Conservation (phyloP, 2,888 invertebrate genomes). For the Nephrotoma appendiculata region DNA sequence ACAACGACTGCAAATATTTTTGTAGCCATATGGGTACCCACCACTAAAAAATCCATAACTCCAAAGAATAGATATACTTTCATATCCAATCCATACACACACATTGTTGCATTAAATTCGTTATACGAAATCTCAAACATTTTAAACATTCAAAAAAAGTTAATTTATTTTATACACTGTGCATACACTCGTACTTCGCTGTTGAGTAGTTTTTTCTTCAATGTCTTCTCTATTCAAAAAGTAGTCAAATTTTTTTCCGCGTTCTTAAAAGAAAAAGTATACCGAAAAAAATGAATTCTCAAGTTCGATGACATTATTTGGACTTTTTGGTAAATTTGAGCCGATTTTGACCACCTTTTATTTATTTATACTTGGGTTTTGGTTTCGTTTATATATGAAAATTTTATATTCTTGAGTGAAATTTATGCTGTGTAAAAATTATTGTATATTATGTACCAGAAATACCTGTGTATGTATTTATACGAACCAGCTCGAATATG, state of each 20-base stretch:
- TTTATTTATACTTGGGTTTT: neutral
- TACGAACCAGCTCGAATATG: neutral
- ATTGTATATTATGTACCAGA: neutral
- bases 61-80: no score
- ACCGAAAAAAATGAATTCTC: neutral
- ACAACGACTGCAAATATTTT: no score
- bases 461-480: neutral
- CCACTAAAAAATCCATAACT: no score
- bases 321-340: neutral
- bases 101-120: neutral
- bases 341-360: neutral
- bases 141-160: neutral
- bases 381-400: neutral
- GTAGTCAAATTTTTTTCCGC: neutral
- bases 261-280: neutral
- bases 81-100: no score
- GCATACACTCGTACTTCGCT: neutral
- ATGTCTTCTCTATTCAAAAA: neutral
- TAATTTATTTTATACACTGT: neutral
- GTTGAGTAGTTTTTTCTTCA: neutral
- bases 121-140: neutral
- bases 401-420: neutral
- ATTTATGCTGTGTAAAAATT: neutral
- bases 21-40: no score
- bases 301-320: neutral